Conservation (phyloP, 1,140 invertebrate species). For the Maconellicoccus hirsutus region DNA sequence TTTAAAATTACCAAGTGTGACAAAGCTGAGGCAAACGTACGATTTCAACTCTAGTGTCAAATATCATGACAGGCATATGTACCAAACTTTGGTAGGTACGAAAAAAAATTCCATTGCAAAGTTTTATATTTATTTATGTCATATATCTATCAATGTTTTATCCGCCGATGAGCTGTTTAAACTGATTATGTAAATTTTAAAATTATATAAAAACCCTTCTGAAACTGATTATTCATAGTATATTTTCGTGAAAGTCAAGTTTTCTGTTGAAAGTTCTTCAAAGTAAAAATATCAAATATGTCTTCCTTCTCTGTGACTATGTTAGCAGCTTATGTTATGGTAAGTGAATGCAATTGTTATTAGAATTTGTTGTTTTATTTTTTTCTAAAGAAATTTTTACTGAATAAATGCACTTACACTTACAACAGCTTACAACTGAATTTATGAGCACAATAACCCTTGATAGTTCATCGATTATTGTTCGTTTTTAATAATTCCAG, state of each 20-base stretch:
- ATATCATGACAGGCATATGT: background rate
- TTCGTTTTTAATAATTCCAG: slow-evolving; percentile 1
- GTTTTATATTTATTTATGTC: background rate
- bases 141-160: background rate
- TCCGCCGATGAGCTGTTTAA: background rate
- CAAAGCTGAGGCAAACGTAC: background rate
- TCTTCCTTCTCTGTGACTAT: background rate
- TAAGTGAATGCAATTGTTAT: background rate
- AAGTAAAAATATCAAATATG: background rate
- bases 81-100: too few relatives aligned
- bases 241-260: background rate
- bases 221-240: background rate
- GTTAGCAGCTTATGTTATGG: background rate
- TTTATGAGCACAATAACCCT: too few relatives aligned
- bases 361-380: too few relatives aligned
- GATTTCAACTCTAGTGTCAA: background rate
- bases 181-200: background rate
- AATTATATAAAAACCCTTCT: background rate
- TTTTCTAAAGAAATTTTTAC: too few relatives aligned
- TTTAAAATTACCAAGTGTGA: background rate
- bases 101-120: background rate
- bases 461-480: too few relatives aligned
- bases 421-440: too few relatives aligned
- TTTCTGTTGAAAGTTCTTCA: background rate
- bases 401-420: too few relatives aligned